phyloP scores from a whole-genome alignment of 2,888 invertebrate species.

The Drosophila subsilvestris region DNA sequence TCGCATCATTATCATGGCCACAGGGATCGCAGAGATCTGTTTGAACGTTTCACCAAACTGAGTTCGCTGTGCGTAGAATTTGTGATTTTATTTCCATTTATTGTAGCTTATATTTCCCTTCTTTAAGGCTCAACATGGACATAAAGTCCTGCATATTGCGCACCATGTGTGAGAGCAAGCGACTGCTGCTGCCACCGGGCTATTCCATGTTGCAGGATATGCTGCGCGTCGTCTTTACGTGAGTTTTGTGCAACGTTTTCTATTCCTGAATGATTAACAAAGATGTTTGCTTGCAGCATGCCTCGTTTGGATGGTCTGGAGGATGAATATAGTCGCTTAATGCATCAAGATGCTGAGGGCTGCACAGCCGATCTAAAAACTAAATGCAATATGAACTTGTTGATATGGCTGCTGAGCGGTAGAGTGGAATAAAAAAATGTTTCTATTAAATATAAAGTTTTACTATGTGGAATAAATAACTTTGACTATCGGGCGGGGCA shows the following conservation, averaged over 20 bases:
- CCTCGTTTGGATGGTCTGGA: slow-evolving; percentile 61
- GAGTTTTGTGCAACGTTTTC: slow-evolving; percentile 52
- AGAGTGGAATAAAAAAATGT: slow-evolving; percentile 29
- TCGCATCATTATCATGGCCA: slow-evolving; percentile 70
- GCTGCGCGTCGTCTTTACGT: slow-evolving; percentile 88
- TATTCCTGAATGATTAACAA: not conserved
- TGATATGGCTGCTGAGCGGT: slow-evolving; percentile 65
- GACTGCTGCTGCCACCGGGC: slow-evolving; percentile 86
- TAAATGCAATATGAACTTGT: slow-evolving; percentile 64
- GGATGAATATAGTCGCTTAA: slow-evolving; percentile 59
- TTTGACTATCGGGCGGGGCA: too few relatives aligned
- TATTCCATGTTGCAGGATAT: slow-evolving; percentile 89
- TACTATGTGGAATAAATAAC: too few relatives aligned
- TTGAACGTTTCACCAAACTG: slow-evolving; percentile 71
- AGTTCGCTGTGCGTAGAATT: slow-evolving; percentile 66
- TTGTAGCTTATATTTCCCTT: not conserved
- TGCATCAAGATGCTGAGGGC: slow-evolving; percentile 44
- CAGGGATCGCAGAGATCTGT: slow-evolving; percentile 80
- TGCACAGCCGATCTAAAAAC: slow-evolving; percentile 55
- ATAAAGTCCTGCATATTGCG: slow-evolving; percentile 86
- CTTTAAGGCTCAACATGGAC: slow-evolving; percentile 74
- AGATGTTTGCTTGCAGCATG: slow-evolving; percentile 32
- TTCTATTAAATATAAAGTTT: too few relatives aligned
- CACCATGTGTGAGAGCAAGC: slow-evolving; percentile 88
- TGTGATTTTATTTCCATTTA: rapidly evolving